phyloP scores from a whole-genome alignment of 2,888 invertebrate genomes.

The Orchestes rusci region DNA sequence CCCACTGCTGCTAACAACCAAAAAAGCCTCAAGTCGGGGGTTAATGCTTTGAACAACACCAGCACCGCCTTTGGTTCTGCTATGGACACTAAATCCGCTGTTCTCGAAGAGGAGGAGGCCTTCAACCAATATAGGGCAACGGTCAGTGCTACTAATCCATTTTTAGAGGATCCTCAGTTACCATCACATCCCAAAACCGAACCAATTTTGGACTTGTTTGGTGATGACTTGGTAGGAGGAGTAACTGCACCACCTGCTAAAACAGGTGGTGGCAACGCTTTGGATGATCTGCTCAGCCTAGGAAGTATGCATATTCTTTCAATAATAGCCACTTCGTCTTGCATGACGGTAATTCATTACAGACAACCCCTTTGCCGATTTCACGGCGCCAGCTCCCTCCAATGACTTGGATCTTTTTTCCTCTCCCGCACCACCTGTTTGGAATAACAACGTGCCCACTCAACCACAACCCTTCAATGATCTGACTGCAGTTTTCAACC shows the following conservation, averaged over 20 bases:
- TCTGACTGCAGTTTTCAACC: conserved; percentile 45
- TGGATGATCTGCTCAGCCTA: conserved; percentile 70
- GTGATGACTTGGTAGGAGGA: conserved; percentile 41
- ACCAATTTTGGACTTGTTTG: conserved; percentile 76
- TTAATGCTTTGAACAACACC: conserved; percentile 80
- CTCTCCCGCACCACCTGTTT: conserved; percentile 22
- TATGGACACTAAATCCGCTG: conserved; percentile 77
- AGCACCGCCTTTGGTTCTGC: conserved; percentile 84
- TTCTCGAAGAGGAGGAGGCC: conserved; percentile 94
- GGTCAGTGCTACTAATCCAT: conserved; percentile 83
- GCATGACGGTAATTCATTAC: background rate
- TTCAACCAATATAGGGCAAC: conserved; percentile 93
- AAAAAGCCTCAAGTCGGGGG: conserved; percentile 84
- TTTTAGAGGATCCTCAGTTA: conserved; percentile 54
- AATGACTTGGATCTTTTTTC: no score
- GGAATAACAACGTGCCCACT: conserved; percentile 28
- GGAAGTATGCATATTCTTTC: conserved; percentile 41
- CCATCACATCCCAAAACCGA: conserved; percentile 32
- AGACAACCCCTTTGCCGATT: conserved; percentile 82
- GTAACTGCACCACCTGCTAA: conserved; percentile 39
- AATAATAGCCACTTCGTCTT: background rate
- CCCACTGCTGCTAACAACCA: conserved; percentile 81
- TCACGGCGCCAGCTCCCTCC: conserved; percentile 42
- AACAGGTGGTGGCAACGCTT: conserved; percentile 53
- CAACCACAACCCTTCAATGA: conserved; percentile 36